A percentile compares a stretch with the other conserved stretches of the same genome.
phyloP scores from a whole-genome alignment of 1,140 invertebrate species.

The Phenacoccus solenopsis region DNA sequence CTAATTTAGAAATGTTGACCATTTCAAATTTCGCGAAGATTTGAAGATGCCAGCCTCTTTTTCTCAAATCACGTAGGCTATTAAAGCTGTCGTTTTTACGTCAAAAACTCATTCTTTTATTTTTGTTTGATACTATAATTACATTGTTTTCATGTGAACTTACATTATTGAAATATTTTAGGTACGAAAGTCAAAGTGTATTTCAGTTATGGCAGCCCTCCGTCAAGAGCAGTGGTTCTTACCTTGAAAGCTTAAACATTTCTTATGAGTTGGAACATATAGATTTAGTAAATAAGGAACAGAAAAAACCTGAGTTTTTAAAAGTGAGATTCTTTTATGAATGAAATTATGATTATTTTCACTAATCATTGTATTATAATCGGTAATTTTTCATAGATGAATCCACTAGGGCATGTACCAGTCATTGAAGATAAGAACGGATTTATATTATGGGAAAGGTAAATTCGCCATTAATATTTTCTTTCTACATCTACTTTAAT shows the following conservation, averaged over 20 bases:
- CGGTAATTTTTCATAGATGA: slow-evolving; percentile 36
- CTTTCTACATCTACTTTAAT: too few relatives aligned
- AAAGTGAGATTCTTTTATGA: slow-evolving; percentile 21
- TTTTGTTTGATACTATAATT: too few relatives aligned
- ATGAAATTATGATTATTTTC: slow-evolving; percentile 26
- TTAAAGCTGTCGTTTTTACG: too few relatives aligned
- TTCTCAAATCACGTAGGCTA: too few relatives aligned
- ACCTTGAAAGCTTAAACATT: slow-evolving; percentile 20
- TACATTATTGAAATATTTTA: neutral
- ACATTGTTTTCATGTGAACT: too few relatives aligned
- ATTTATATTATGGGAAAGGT: neutral
- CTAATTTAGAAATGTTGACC: too few relatives aligned
- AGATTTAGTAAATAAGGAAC: slow-evolving; percentile 23
- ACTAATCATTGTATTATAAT: neutral
- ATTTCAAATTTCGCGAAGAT: too few relatives aligned
- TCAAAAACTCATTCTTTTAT: too few relatives aligned
- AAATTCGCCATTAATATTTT: neutral
- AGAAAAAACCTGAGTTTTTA: slow-evolving; percentile 22
- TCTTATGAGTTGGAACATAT: slow-evolving; percentile 19
- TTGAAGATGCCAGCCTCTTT: too few relatives aligned
- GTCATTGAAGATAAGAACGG: slow-evolving; percentile 47
- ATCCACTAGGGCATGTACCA: slow-evolving; percentile 52
- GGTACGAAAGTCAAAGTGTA: slow-evolving; percentile 23
- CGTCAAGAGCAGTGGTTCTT: slow-evolving; percentile 21
- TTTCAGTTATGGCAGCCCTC: slow-evolving; percentile 21